Base-by-base conservation (phyloP, 2,888 invertebrate species). In the Tetragonisca angustula region DNA sequence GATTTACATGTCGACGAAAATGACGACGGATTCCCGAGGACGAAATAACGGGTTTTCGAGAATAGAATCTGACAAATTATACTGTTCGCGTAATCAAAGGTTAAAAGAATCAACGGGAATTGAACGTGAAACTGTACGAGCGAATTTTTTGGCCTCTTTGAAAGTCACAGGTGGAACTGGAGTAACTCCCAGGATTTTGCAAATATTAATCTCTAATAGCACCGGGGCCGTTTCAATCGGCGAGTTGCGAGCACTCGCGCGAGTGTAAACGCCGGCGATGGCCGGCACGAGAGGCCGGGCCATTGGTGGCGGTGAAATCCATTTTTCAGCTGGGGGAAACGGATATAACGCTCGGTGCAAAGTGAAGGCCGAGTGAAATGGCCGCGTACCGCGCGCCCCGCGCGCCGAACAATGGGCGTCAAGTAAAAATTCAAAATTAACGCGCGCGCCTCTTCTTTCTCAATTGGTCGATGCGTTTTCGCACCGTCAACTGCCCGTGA, bases 341-440 rank as follows among this genome's bases (percentile, higher is more conserved):
- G 84, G 68, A 79, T 59, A 74, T 76, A 84, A 81, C 83, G 76
- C 68, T 43, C 21, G 81, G 69, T 36, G 80, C 76, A 81, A 80
- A 83, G 77, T 79, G 80, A 85, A 71, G 79, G 52, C 65, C 56
- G 61, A 27, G 64, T 83, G 81, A 88, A 88, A 87, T 68, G 79
- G 59, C 61, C 49, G 56, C 49, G 61, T 36, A 36, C 56, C 69
- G 70, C 59, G 73, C 52, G 61, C 27, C 61, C 56, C 69, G 65
- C 43, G 68, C 50, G 54, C 43, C 43, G 74, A 80, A 83, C 81
- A 88, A 87, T 84, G 74, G 64, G 70, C 70, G 77, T 75, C 83
- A 76, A 69, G 73, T 85, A 81, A 86, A 88, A 84, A 76, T 81
- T 86, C 81, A 70, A 87, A 84, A 86, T 83, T 83, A 77, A 86